A percentile compares a stretch with the other conserved stretches of the same genome.
Conservation (phyloP, 2,888 invertebrate genomes). For the Caenorhabditis doughertyi region DNA sequence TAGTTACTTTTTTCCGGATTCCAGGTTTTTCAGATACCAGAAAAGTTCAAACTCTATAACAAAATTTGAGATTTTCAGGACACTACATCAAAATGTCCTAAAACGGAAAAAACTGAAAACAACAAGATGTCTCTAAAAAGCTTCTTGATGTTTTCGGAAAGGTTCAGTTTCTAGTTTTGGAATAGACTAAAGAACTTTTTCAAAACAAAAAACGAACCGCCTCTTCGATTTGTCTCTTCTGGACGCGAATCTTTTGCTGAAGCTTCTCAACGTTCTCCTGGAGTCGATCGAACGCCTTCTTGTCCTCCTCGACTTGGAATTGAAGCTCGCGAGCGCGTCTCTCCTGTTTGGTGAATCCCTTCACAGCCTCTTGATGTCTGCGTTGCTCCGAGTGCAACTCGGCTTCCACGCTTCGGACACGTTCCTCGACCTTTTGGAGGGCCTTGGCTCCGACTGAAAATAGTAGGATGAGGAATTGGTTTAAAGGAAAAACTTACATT, state of each 20-base stretch:
- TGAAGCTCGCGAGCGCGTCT: conserved; percentile 84
- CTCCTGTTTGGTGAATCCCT: conserved; percentile 85
- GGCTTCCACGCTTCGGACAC: conserved; percentile 90
- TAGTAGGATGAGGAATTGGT: background rate
- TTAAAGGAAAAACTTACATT: conserved; percentile 86
- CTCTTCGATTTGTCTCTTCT: conserved; percentile 85
- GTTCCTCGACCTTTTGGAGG: conserved; percentile 97
- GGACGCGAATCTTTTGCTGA: conserved; percentile 84
- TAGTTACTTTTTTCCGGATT: no score
- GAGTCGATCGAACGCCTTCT: conserved; percentile 84
- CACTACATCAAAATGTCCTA: no score
- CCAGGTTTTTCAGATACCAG: no score
- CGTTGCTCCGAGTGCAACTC: conserved; percentile 98
- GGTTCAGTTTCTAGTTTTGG: no score
- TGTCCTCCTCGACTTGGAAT: conserved; percentile 84
- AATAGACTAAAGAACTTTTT: no score
- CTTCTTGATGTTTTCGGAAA: no score
- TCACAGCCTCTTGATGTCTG: conserved; percentile 88
- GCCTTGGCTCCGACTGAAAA: conserved; percentile 94
- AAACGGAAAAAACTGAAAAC: no score
- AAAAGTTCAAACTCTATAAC: no score
- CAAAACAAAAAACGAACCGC: no score
- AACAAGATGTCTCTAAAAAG: no score
- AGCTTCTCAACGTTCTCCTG: conserved; percentile 85
- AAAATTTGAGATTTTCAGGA: no score